Base-by-base conservation (phyloP, 2,113 vertebrate genomes). In the Cephalopterus ornatus region DNA sequence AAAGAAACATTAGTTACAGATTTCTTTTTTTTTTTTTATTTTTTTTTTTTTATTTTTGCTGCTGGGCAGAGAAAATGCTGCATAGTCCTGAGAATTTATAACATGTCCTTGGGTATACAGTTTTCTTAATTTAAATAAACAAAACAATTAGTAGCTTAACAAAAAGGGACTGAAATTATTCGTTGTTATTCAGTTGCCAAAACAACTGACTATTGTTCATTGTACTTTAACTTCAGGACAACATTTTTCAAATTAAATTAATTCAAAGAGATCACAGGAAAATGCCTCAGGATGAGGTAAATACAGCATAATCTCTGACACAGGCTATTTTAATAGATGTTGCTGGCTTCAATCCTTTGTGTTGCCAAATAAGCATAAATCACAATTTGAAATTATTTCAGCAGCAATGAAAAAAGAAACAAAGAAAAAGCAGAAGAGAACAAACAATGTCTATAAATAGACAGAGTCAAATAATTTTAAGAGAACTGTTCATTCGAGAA, bases 211-310 rank as follows among this genome's bases (percentile, higher is more conserved):
- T 46, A 37, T 87, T 87, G 81, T 47, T 71, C 70, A 41, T 8
- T 53, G 19, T 81, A 52, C 30, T 93, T 92, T 75, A 78, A 50
- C 28, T 81, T 21, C 49, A 76, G 53, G 75, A 61, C 22, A 75
- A 44, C 46, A 68, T 89, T 95, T 92, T 93, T 86, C 39, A 87
- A 94, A 94, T 79, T 87, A 87, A 93, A 89, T 85, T 91, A 83
- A 88, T 82, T 88, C 77, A 49, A 94, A 72, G 58, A 79, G 53
- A 82, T 94, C 87, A 83, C 8, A 82, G 44, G 11, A 96, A 88
- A 92, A 70, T 89, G 87, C 91, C 92, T 92, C 41, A 37, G 63
- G 77, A 83, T 88, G 71, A 94, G 39, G 61, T 46, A 93, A 91
- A 73, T 75, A 39, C 21, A 76, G 30, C 55, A 88, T 55, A 75